phyloP scores from a whole-genome alignment of 2,113 vertebrate genomes.

The Mystacornis crossleyi region DNA sequence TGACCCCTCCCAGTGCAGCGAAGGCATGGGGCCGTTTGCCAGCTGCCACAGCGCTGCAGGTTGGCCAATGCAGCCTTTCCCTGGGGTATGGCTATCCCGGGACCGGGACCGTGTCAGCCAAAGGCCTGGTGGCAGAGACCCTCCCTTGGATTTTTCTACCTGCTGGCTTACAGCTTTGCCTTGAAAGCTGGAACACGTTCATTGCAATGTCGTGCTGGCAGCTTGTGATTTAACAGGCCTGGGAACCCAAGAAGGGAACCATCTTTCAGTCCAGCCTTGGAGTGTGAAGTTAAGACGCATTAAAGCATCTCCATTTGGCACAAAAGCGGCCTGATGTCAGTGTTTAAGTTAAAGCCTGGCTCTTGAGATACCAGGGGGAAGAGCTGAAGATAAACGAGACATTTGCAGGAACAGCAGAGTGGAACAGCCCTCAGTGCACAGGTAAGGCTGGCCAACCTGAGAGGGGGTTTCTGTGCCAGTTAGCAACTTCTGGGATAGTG shows the following conservation, averaged over 20 bases:
- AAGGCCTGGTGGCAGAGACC: not conserved
- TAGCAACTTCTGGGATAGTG: not conserved
- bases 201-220: fast-evolving
- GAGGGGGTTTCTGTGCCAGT: not conserved
- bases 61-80: not conserved
- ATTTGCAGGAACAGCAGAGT: not conserved
- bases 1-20: fast-evolving
- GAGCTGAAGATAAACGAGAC: not conserved
- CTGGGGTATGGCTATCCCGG: not conserved
- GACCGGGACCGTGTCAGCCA: not conserved
- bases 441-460: not conserved
- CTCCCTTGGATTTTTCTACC: not conserved
- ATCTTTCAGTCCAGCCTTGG: not conserved
- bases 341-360: not conserved
- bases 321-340: not conserved
- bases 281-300: not conserved
- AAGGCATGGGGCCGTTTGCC: fast-evolving
- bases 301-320: not conserved
- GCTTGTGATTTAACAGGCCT: not conserved
- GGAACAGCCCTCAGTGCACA: not conserved
- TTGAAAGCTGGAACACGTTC: not conserved
- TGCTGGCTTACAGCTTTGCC: not conserved
- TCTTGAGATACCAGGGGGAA: not conserved
- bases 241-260: not conserved
- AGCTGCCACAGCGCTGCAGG: fast-evolving